Conservation (phyloP, 2,888 invertebrate species). For the Pinctada fucata region DNA sequence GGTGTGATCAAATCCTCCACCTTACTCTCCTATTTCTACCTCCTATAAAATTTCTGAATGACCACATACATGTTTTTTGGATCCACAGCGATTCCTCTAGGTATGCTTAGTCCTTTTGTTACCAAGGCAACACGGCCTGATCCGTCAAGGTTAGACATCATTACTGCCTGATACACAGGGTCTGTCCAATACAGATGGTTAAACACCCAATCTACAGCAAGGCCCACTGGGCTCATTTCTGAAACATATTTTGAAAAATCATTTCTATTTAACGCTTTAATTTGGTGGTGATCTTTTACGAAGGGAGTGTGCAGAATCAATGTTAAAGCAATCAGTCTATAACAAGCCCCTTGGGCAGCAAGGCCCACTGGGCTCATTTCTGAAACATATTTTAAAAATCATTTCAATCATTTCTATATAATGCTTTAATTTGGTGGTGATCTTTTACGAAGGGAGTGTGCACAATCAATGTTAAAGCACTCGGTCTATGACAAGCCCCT, state of each 20-base stretch:
- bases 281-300: too few relatives aligned
- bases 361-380: slow-evolving; percentile 26
- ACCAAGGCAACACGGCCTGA: slow-evolving; percentile 17
- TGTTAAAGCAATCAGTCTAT: slow-evolving; percentile 20
- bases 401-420: not conserved
- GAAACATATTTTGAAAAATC: not conserved
- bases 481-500: not conserved
- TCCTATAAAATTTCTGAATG: not conserved
- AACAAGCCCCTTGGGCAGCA: too few relatives aligned
- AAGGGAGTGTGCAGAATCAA: slow-evolving; percentile 14
- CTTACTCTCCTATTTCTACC: too few relatives aligned
- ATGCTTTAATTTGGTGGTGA: too few relatives aligned
- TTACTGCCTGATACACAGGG: slow-evolving; percentile 6
- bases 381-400: too few relatives aligned
- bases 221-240: slow-evolving; percentile 26
- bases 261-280: too few relatives aligned
- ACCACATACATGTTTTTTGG: slow-evolving; percentile 11
- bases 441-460: slow-evolving; percentile 4
- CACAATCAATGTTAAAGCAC: slow-evolving; percentile 16
- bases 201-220: slow-evolving; percentile 24
- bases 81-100: slow-evolving; percentile 21
- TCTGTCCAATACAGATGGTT: slow-evolving; percentile 27
- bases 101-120: slow-evolving; percentile 9
- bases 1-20: too few relatives aligned
- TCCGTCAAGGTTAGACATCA: slow-evolving; percentile 29